Conservation (phyloP, 1,140 invertebrate species). For the Polyergus mexicanus region DNA sequence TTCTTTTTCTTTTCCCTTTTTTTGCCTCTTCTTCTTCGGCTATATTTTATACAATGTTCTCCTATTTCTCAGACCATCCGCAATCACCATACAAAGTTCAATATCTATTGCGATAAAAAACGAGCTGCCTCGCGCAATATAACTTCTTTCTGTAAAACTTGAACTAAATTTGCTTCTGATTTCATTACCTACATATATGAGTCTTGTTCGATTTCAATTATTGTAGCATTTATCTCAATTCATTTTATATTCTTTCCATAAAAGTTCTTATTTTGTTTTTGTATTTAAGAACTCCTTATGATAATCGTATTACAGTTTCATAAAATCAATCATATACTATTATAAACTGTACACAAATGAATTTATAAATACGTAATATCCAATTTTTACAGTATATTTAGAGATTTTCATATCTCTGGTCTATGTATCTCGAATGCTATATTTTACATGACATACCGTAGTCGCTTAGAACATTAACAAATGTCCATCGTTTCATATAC, state of each 20-base stretch:
- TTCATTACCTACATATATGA: background rate
- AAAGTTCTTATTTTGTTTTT: slow-evolving; percentile 12
- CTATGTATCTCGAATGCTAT: background rate
- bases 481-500: slow-evolving; percentile 5
- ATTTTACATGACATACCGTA: slow-evolving; percentile 18
- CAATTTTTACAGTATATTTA: too few relatives aligned
- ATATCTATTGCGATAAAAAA: slow-evolving; percentile 29
- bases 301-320: background rate
- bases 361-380: slow-evolving; percentile 24
- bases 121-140: background rate
- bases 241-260: background rate
- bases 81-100: slow-evolving; percentile 45
- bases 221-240: background rate
- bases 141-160: slow-evolving; percentile 20
- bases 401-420: slow-evolving; percentile 7
- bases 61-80: slow-evolving; percentile 34
- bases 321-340: background rate
- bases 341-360: background rate
- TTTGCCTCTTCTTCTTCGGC: background rate
- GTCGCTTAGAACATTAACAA: slow-evolving; percentile 53
- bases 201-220: background rate
- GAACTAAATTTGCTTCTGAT: slow-evolving; percentile 11
- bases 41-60: slow-evolving; percentile 28
- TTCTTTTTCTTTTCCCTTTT: slow-evolving; percentile 14
- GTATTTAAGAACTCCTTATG: background rate